These are phyloP conservation scores for Neosilurus hyrtlii DNA, from an alignment of 2,797 vertebrate species.

Conservation along the genomic window DNA sequence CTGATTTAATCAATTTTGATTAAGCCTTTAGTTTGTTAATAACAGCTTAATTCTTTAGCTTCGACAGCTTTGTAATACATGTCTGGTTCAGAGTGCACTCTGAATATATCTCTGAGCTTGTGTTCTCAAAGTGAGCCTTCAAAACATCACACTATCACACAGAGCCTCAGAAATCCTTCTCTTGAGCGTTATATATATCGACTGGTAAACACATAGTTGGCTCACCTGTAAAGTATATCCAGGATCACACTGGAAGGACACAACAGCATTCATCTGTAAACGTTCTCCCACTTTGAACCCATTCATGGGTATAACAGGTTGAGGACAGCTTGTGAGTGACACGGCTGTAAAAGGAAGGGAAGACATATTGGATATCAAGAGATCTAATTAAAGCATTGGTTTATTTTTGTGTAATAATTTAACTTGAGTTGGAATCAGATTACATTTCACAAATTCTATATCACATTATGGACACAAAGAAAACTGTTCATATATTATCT, in stretches of 20 bases:
- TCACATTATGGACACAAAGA: background rate
- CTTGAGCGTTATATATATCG: background rate
- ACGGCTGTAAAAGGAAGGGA: conserved; percentile 70
- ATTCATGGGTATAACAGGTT: conserved; percentile 88
- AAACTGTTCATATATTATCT: no score
- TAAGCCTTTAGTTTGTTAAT: conserved; percentile 35
- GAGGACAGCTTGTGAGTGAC: conserved; percentile 91
- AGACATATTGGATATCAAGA: background rate
- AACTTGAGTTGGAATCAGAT: background rate
- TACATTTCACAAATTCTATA: background rate
- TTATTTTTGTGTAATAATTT: background rate
- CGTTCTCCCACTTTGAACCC: conserved; percentile 89
- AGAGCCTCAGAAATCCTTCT: background rate
- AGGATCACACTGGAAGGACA: conserved; percentile 95
- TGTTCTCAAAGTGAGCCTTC: conserved; percentile 33
- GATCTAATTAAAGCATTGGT: background rate
- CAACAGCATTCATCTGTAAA: conserved; percentile 93
- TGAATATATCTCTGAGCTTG: conserved; percentile 19
- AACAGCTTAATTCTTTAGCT: conserved; percentile 43
- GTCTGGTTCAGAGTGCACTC: background rate
- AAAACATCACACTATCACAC: conserved; percentile 16
- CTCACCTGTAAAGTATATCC: conserved; percentile 92
- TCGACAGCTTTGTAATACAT: conserved; percentile 17
- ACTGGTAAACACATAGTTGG: conserved; percentile 19
- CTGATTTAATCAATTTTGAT: conserved; percentile 28